These are phyloP conservation scores for Carabus problematicus DNA, from an alignment of 2,888 invertebrate genomes.

Conservation along the genomic window DNA sequence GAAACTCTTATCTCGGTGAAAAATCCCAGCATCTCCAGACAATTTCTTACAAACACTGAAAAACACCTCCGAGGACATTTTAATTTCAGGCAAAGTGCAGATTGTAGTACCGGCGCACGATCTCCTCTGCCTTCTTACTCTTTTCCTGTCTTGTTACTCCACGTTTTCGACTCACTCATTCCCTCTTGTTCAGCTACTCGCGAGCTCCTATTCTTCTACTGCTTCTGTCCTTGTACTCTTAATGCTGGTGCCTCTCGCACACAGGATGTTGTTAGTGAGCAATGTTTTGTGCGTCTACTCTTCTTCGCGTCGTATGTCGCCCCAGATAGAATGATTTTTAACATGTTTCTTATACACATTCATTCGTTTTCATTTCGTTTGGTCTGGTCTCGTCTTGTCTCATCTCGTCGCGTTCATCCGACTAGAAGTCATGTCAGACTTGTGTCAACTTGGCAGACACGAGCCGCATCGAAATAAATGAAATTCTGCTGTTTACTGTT, in stretches of 20 bases:
- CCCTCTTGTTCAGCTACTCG: background rate
- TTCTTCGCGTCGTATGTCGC: no score
- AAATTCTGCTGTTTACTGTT: slow-evolving; percentile 23
- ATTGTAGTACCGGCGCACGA: slow-evolving; percentile 18
- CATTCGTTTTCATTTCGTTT: slow-evolving; percentile 9
- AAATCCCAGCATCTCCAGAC: slow-evolving; percentile 35
- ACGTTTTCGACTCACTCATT: background rate
- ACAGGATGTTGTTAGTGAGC: no score
- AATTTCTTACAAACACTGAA: slow-evolving; percentile 29
- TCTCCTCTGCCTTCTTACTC: background rate
- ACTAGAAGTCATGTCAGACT: slow-evolving; percentile 18
- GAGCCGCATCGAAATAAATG: slow-evolving; percentile 33
- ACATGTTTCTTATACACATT: slow-evolving; percentile 13
- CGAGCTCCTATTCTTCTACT: background rate
- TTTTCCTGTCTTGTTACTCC: background rate
- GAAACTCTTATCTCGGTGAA: slow-evolving; percentile 13
- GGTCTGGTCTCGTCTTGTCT: slow-evolving; percentile 4
- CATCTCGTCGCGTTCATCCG: slow-evolving; percentile 4
- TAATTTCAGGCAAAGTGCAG: slow-evolving; percentile 35
- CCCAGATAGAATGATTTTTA: slow-evolving; percentile 3
- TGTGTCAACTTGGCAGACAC: slow-evolving; percentile 16
- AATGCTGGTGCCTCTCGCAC: background rate
- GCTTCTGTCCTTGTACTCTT: background rate
- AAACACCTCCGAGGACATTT: slow-evolving; percentile 35
- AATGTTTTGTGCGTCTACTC: no score